These are phyloP conservation scores for Caenorhabditis virilis DNA, from an alignment of 2,888 invertebrate genomes.

Conservation along the genomic window DNA sequence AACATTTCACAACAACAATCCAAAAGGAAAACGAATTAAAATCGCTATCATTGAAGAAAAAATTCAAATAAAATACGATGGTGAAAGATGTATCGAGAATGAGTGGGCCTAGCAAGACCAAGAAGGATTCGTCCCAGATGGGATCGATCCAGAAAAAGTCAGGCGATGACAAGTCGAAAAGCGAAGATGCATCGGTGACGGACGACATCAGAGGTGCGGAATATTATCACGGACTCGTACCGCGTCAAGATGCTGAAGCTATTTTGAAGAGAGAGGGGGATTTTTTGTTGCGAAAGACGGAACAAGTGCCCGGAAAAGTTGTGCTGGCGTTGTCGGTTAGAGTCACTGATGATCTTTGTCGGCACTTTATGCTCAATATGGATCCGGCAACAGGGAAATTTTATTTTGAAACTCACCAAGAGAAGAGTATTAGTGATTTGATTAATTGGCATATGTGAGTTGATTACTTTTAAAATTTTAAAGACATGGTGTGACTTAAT, in stretches of 20 bases:
- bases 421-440: conserved; percentile 48
- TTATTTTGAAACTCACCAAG: conserved; percentile 45
- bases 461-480: not conserved
- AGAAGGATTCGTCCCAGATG: conserved; percentile 32
- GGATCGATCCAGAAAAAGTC: conserved; percentile 23
- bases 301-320: conserved; percentile 49
- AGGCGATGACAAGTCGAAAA: conserved; percentile 19
- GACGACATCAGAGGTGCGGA: conserved; percentile 59
- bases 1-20: no score
- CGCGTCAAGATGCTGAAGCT: conserved; percentile 52
- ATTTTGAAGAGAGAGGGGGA: conserved; percentile 57
- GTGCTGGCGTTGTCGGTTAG: conserved; percentile 51
- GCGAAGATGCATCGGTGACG: conserved; percentile 39
- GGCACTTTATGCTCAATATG: conserved; percentile 56
- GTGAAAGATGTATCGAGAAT: no score
- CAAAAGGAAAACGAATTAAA: no score
- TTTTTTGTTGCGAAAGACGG: conserved; percentile 58
- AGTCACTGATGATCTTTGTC: conserved; percentile 34
- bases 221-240: conserved; percentile 61
- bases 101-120: no score
- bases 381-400: conserved; percentile 30
- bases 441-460: conserved; percentile 53
- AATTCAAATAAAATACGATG: no score
- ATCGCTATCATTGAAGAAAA: no score
- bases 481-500: not conserved